A percentile compares a stretch with the other conserved stretches of the same genome.
These are phyloP conservation scores for Serinus canaria DNA, from an alignment of 2,113 vertebrate genomes.

Conservation along the genomic window DNA sequence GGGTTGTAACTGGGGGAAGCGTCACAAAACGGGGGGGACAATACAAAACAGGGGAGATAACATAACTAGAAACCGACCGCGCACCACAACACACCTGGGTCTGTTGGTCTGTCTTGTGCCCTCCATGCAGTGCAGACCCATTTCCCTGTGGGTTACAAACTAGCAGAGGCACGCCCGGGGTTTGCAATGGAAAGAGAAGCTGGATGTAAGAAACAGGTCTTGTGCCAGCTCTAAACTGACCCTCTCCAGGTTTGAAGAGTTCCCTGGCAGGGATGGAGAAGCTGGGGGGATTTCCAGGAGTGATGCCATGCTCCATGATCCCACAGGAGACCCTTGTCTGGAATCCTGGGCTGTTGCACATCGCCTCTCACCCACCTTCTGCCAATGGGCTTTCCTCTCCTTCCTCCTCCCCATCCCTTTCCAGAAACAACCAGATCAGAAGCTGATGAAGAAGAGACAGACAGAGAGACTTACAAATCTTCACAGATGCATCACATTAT, in stretches of 20 bases:
- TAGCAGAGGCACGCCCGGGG: rapidly evolving
- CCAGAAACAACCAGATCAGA: background rate
- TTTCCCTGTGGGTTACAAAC: background rate
- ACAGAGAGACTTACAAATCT: background rate
- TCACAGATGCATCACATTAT: background rate
- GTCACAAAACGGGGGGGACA: no score
- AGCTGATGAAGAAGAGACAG: background rate
- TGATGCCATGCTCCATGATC: background rate
- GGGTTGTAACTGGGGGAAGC: no score
- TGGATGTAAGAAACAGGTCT: background rate
- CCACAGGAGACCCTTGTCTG: rapidly evolving
- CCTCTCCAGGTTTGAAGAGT: background rate
- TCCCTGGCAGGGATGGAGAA: background rate
- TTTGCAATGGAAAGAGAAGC: background rate
- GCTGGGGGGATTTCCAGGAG: background rate
- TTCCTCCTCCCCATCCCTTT: background rate
- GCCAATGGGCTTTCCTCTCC: rapidly evolving
- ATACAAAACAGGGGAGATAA: no score
- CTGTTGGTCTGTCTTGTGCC: background rate
- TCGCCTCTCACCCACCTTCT: background rate
- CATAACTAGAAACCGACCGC: no score
- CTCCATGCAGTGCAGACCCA: background rate
- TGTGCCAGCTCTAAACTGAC: background rate
- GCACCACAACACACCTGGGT: no score
- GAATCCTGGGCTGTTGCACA: background rate